Conservation (phyloP, 2,797 vertebrate species). For the Melanotaenia maccullochi region DNA sequence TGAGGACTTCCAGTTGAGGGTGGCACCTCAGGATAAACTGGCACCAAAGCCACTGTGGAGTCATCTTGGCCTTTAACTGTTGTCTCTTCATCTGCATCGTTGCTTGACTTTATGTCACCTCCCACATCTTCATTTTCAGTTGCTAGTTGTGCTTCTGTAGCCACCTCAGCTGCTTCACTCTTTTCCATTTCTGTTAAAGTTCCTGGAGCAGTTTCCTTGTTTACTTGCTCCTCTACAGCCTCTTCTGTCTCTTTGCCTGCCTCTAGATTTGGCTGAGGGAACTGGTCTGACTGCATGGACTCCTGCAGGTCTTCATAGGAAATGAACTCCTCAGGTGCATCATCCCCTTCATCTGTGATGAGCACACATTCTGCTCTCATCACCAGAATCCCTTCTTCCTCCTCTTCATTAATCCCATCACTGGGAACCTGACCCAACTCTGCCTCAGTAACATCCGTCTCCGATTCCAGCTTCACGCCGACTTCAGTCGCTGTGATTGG, state of each 20-base stretch:
- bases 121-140: conserved; percentile 10
- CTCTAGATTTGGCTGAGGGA: conserved; percentile 17
- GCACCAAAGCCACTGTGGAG: conserved; percentile 48
- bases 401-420: conserved; percentile 32
- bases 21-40: conserved; percentile 53
- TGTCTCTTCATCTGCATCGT: neutral
- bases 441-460: conserved; percentile 43
- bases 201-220: conserved; percentile 32
- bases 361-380: conserved; percentile 81
- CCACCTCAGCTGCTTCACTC: conserved; percentile 14
- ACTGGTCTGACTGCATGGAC: conserved; percentile 2
- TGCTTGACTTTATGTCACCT: neutral
- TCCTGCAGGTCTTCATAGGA: conserved; percentile 52
- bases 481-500: conserved; percentile 15
- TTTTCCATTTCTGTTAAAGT: conserved; percentile 26
- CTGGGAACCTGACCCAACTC: conserved; percentile 28
- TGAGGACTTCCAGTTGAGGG: conserved; percentile 10
- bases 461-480: conserved; percentile 18
- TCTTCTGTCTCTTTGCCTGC: conserved; percentile 7
- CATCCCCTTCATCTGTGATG: conserved; percentile 78
- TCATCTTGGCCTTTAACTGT: conserved; percentile 19
- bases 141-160: conserved; percentile 8
- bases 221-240: neutral
- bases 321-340: conserved; percentile 44
- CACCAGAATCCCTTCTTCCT: conserved; percentile 66